Evolutionary conservation across 2,113 vertebrate genomes (phyloP).

Genomic region (Tyrannus savana): DNA sequence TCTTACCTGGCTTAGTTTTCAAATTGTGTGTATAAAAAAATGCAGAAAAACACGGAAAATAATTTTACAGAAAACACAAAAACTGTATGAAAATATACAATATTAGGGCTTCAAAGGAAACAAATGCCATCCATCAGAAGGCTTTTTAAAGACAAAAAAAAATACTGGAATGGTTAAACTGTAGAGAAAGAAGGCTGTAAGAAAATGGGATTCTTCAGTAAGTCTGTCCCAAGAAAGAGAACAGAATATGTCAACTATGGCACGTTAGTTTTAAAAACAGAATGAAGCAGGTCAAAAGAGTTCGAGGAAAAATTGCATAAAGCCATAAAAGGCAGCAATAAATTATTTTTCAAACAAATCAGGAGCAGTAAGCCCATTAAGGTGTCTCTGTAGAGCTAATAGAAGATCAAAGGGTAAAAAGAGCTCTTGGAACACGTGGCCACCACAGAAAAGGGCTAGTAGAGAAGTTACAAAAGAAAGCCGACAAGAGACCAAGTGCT

Average conservation of each 20-base stretch:
- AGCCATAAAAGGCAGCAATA: not conserved
- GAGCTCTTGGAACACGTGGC: not conserved
- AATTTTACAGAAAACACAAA: not conserved
- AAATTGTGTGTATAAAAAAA: not conserved
- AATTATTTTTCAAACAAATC: constrained; percentile 7
- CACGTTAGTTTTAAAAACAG: not conserved
- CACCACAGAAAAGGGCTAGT: not conserved
- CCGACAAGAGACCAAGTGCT: not conserved
- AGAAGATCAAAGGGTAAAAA: not conserved
- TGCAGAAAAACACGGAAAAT: not conserved
- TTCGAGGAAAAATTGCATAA: not conserved
- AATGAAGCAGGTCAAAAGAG: not conserved
- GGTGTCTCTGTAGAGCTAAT: not conserved
- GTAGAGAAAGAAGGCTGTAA: not conserved
- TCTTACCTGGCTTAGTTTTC: not conserved
- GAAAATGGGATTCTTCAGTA: not conserved
- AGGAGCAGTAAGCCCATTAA: not conserved
- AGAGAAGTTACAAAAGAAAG: not conserved
- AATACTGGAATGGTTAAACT: not conserved
- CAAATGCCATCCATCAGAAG: not conserved
- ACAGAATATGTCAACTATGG: not conserved
- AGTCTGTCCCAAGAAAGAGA: not conserved
- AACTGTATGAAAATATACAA: not conserved
- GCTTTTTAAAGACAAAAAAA: not conserved
- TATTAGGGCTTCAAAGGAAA: not conserved